phyloP scores from a whole-genome alignment of 2,888 invertebrate species.

The Ophraella communa region DNA sequence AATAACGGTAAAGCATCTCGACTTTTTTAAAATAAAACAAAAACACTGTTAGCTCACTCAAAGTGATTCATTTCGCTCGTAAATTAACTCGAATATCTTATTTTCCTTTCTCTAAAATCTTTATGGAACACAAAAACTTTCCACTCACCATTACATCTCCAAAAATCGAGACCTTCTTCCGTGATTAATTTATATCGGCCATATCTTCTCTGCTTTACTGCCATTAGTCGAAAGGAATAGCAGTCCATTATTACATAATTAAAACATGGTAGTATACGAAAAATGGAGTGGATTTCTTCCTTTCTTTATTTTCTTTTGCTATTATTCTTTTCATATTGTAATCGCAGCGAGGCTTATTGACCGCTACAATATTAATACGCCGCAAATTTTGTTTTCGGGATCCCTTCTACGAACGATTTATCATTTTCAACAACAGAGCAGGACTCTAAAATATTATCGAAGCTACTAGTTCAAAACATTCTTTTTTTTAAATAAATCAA shows the following conservation, averaged over 20 bases:
- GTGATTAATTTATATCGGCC: slow-evolving; percentile 35
- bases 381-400: slow-evolving; percentile 32
- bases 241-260: slow-evolving; percentile 50
- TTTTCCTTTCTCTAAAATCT: background rate
- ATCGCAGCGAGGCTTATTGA: slow-evolving; percentile 46
- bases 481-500: background rate
- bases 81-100: slow-evolving; percentile 9
- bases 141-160: slow-evolving; percentile 18
- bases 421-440: slow-evolving; percentile 4
- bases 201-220: slow-evolving; percentile 32
- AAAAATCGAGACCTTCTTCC: slow-evolving; percentile 15
- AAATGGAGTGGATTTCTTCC: slow-evolving; percentile 33
- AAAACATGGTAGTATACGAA: slow-evolving; percentile 38
- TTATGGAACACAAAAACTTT: slow-evolving; percentile 13
- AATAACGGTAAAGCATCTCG: too few species aligned
- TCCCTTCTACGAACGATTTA: slow-evolving; percentile 28
- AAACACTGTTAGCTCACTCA: background rate
- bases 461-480: too few species aligned
- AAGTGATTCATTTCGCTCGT: slow-evolving; percentile 5
- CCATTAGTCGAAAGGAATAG: slow-evolving; percentile 43
- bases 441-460: too few species aligned
- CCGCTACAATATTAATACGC: slow-evolving; percentile 34
- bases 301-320: slow-evolving; percentile 38
- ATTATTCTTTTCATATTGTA: slow-evolving; percentile 58
- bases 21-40: background rate